Conservation (phyloP, 2,888 invertebrate genomes). For the Elmis aenea region DNA sequence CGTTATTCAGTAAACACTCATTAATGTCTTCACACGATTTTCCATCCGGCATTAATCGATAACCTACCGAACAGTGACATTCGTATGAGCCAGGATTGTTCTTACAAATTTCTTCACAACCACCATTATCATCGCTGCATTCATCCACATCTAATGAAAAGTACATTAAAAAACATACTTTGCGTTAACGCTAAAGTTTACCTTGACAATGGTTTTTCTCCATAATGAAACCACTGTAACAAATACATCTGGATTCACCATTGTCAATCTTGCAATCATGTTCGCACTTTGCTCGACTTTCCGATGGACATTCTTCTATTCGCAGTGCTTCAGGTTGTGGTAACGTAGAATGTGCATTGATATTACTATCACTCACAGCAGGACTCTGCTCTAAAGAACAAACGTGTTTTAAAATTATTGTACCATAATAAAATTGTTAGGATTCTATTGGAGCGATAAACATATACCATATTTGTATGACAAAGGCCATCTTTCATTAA, state of each 20-base stretch:
- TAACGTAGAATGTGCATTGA: slow-evolving; percentile 9
- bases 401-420: too few species aligned
- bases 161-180: background rate
- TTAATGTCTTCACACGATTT: slow-evolving; percentile 51
- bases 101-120: slow-evolving; percentile 53
- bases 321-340: background rate
- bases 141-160: slow-evolving; percentile 52
- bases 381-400: slow-evolving; percentile 15
- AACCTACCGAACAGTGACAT: slow-evolving; percentile 53
- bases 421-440: too few species aligned
- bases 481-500: background rate
- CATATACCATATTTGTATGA: background rate
- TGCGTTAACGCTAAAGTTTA: slow-evolving; percentile 12
- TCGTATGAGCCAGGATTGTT: slow-evolving; percentile 55
- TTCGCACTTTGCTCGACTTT: slow-evolving; percentile 41
- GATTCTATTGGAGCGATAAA: too few species aligned
- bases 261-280: slow-evolving; percentile 47
- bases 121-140: slow-evolving; percentile 50
- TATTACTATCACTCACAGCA: slow-evolving; percentile 20
- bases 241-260: slow-evolving; percentile 33
- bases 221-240: slow-evolving; percentile 31
- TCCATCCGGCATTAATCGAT: slow-evolving; percentile 46
- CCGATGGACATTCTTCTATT: slow-evolving; percentile 20
- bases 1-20: slow-evolving; percentile 54
- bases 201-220: slow-evolving; percentile 30